A percentile compares a stretch with the other conserved stretches of the same genome.
Evolutionary conservation across 2,888 invertebrate species (phyloP).

Genomic region (Prostheceraeus crozeri): DNA sequence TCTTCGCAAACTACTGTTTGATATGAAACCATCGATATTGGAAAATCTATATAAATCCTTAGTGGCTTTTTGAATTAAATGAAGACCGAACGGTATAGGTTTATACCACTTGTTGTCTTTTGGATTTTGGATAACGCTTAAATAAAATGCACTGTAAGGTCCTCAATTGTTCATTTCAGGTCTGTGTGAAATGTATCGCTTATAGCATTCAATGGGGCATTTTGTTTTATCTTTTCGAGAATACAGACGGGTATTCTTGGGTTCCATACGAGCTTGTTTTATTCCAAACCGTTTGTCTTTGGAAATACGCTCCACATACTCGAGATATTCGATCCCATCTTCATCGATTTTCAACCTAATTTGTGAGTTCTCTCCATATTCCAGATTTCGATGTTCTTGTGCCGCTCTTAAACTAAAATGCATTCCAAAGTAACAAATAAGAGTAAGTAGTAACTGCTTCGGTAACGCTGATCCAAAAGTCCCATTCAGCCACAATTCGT

Average conservation of each 20-base stretch:
- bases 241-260: constrained; percentile 19
- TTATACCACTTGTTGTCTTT: constrained; percentile 23
- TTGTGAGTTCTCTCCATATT: constrained; percentile 21
- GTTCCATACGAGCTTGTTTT: constrained; percentile 23
- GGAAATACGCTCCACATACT: constrained; percentile 24
- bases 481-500: constrained; percentile 16
- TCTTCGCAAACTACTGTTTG: constrained; percentile 24
- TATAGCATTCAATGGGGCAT: constrained; percentile 23
- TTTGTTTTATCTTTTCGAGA: background rate
- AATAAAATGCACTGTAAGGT: constrained; percentile 19
- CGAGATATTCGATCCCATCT: constrained; percentile 21
- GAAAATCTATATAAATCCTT: constrained; percentile 18
- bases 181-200: constrained; percentile 24
- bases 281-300: constrained; percentile 26
- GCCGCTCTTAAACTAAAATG: constrained; percentile 28
- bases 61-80: constrained; percentile 29
- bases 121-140: constrained; percentile 19
- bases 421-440: constrained; percentile 18
- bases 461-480: constrained; percentile 14
- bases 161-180: constrained; percentile 9
- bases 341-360: constrained; percentile 21
- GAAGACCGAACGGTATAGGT: constrained; percentile 17
- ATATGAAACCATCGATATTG: constrained; percentile 23
- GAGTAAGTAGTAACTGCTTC: constrained; percentile 26
- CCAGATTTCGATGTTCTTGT: constrained; percentile 27